Percentiles rank a stretch among this genome's conserved stretches.
Conservation (phyloP, 2,888 invertebrate species). For the Parnassius smintheus region DNA sequence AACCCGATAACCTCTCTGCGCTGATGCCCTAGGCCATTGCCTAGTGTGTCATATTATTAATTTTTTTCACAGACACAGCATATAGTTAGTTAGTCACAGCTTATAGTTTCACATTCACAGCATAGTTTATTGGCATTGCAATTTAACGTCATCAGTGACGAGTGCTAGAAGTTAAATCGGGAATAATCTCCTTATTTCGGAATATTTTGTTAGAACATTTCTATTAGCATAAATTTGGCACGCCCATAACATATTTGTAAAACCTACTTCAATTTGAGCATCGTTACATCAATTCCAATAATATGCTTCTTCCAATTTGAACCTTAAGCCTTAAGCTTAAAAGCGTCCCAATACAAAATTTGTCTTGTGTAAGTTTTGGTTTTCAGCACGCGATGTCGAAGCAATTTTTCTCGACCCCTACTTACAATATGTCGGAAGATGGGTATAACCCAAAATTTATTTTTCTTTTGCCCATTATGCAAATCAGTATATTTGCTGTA, state of each 20-base stretch:
- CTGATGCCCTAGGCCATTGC: too few species aligned
- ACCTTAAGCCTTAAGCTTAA: not conserved
- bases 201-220: constrained; percentile 15
- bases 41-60: too few species aligned
- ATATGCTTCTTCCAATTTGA: constrained; percentile 3
- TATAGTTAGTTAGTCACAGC: too few species aligned
- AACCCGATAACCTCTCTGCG: too few species aligned
- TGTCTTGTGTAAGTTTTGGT: constrained; percentile 8
- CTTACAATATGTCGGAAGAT: constrained; percentile 23
- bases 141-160: too few species aligned
- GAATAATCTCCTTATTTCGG: too few species aligned
- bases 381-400: constrained; percentile 16
- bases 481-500: constrained; percentile 13
- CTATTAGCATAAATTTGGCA: not conserved
- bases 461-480: constrained; percentile 15
- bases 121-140: too few species aligned
- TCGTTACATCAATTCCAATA: not conserved
- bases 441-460: constrained; percentile 16
- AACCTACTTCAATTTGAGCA: not conserved
- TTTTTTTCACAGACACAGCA: too few species aligned
- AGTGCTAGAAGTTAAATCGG: too few species aligned
- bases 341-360: constrained; percentile 3
- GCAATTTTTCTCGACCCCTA: constrained; percentile 22
- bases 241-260: constrained; percentile 2
- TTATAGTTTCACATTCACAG: too few species aligned